Evolutionary conservation across 2,888 invertebrate genomes (phyloP).

Genomic region (Leptinotarsa haldemani): DNA sequence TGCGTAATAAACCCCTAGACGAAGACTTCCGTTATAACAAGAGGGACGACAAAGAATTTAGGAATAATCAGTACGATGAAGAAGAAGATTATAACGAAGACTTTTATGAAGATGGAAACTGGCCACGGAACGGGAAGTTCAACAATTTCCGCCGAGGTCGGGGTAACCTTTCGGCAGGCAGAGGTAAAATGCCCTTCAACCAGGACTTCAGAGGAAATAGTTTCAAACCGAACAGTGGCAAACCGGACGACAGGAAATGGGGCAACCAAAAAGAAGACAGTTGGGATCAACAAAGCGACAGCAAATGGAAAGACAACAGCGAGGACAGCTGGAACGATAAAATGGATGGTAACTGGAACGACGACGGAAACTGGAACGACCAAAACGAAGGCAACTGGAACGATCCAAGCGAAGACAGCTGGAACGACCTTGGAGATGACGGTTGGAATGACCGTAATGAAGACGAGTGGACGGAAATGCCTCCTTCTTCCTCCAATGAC

Average conservation of each 20-base stretch:
- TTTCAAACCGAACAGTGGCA: constrained; percentile 23
- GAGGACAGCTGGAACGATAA: constrained; percentile 28
- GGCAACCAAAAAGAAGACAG: constrained; percentile 28
- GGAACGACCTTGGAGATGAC: constrained; percentile 20
- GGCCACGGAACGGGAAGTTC: constrained; percentile 63
- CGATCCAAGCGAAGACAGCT: constrained; percentile 19
- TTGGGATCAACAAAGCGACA: constrained; percentile 16
- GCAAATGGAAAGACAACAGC: constrained; percentile 23
- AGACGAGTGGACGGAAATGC: constrained; percentile 28
- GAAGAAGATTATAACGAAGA: constrained; percentile 63
- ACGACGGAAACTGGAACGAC: constrained; percentile 29
- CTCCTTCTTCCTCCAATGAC: constrained; percentile 25
- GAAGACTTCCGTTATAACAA: constrained; percentile 56
- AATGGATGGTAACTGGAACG: not conserved
- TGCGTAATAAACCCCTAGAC: constrained; percentile 48
- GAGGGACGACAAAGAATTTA: constrained; percentile 57
- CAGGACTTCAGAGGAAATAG: constrained; percentile 35
- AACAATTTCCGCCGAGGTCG: constrained; percentile 45
- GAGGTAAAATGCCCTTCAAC: constrained; percentile 26
- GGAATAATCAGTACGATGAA: constrained; percentile 38
- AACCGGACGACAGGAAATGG: constrained; percentile 28
- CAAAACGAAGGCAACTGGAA: constrained; percentile 30
- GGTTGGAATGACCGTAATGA: constrained; percentile 15
- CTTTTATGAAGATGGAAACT: constrained; percentile 64
- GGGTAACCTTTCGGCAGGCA: not conserved